phyloP scores from a whole-genome alignment of 2,113 vertebrate genomes.

The Gadus chalcogrammus region DNA sequence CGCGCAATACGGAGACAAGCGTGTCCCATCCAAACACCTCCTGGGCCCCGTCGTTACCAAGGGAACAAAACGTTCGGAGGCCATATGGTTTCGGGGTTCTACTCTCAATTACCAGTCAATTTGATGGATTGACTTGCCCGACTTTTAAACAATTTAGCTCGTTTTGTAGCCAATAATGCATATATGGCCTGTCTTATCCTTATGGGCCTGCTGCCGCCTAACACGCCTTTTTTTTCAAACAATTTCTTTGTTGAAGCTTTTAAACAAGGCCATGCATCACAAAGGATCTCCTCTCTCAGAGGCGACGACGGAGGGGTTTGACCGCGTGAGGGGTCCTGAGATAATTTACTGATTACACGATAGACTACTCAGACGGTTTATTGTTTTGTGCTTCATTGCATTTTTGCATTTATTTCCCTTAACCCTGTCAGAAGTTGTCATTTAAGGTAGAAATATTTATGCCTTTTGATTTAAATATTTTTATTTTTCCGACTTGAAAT shows the following conservation, averaged over 20 bases:
- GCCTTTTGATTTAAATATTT: too few relatives aligned
- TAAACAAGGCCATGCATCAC: slow-evolving; percentile 88
- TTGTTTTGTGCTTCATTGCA: slow-evolving; percentile 35
- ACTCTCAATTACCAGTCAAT: slow-evolving; percentile 94
- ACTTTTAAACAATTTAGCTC: slow-evolving; percentile 77
- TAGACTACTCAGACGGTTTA: slow-evolving; percentile 66
- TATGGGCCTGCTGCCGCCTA: too few relatives aligned
- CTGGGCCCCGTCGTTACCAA: slow-evolving; percentile 61
- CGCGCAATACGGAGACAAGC: slow-evolving; percentile 84
- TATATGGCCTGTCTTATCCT: slow-evolving; percentile 58
- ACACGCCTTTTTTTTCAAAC: neutral
- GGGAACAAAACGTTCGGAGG: slow-evolving; percentile 83
- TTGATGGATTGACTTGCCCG: slow-evolving; percentile 93
- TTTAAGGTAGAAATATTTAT: too few relatives aligned
- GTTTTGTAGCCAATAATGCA: slow-evolving; percentile 77
- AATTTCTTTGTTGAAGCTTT: too few relatives aligned
- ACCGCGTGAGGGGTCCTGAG: slow-evolving; percentile 48
- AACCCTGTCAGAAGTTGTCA: too few relatives aligned
- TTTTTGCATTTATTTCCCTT: neutral
- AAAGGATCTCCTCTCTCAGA: slow-evolving; percentile 75
- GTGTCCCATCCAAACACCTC: slow-evolving; percentile 55
- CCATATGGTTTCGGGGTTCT: slow-evolving; percentile 94
- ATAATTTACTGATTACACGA: slow-evolving; percentile 70
- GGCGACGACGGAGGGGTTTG: slow-evolving; percentile 56
- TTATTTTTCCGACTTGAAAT: too few relatives aligned